These are phyloP conservation scores for Acheta domesticus DNA, from an alignment of 2,888 invertebrate species.

Conservation along the genomic window DNA sequence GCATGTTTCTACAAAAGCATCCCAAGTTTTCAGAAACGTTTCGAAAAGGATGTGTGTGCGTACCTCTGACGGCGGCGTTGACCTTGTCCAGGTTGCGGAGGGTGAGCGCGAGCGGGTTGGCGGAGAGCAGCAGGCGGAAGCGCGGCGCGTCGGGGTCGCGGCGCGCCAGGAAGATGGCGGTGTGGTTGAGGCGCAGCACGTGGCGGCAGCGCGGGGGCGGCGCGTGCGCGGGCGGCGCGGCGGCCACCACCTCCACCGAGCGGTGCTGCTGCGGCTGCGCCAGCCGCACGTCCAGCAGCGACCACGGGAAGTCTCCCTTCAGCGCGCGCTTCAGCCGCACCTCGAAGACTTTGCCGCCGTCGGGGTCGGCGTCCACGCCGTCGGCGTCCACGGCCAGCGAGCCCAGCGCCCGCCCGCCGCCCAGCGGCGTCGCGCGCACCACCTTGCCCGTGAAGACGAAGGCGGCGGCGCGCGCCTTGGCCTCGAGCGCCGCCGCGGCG, in stretches of 20 bases:
- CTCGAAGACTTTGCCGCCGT: background rate
- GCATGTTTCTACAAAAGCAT: too few species aligned
- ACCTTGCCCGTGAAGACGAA: background rate
- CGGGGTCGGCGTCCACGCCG: background rate
- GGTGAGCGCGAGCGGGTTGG: conserved; percentile 55
- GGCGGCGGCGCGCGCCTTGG: background rate
- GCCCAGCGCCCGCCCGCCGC: background rate
- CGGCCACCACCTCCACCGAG: background rate
- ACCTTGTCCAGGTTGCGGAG: conserved; percentile 55
- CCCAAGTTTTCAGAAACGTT: too few species aligned
- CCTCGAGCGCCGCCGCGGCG: background rate
- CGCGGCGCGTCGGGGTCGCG: background rate
- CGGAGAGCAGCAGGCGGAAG: conserved; percentile 46
- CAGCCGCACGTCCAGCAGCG: background rate
- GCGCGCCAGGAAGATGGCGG: conserved; percentile 36
- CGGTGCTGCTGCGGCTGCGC: background rate
- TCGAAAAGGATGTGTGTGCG: conserved; percentile 38
- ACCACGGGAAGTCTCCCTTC: background rate
- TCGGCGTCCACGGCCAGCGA: background rate
- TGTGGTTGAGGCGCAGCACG: conserved; percentile 33
- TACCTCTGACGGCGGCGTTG: conserved; percentile 57
- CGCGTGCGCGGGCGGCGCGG: background rate
- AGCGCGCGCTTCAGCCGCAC: background rate
- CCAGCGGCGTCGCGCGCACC: background rate
- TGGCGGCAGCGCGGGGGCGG: conserved; percentile 19